Evolutionary conservation across 1,140 invertebrate genomes (phyloP).

Genomic region (Zaprionus nigranus): DNA sequence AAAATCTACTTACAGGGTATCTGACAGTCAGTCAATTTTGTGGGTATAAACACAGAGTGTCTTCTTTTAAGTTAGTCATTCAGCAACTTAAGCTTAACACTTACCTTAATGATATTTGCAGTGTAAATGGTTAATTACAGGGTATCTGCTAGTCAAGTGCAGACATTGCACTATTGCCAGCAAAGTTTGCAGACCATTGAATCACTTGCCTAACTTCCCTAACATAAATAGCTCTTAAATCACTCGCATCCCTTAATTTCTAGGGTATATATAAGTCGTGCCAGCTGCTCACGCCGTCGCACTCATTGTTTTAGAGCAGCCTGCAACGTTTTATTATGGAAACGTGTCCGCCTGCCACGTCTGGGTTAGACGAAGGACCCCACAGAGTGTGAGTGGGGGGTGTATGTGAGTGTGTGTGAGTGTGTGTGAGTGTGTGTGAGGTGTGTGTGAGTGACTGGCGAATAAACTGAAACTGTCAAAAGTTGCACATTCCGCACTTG

Average conservation of each 20-base stretch:
- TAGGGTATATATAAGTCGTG: slow-evolving; percentile 1
- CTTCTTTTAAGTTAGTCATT: too few relatives aligned
- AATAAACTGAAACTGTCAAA: slow-evolving; percentile 83
- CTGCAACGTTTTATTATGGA: slow-evolving; percentile 69
- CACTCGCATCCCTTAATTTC: neutral
- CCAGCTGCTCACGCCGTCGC: too few relatives aligned
- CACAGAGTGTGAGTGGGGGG: too few relatives aligned
- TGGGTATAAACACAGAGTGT: too few relatives aligned
- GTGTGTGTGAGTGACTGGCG: slow-evolving; percentile 47
- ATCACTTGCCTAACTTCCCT: neutral
- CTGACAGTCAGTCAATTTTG: too few relatives aligned
- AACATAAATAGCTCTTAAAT: neutral
- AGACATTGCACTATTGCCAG: neutral
- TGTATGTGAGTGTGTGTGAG: neutral
- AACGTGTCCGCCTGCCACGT: slow-evolving; percentile 73
- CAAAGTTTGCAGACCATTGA: fast-evolving
- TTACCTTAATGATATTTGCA: neutral
- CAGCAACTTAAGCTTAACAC: too few relatives aligned
- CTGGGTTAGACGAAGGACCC: slow-evolving; percentile 47
- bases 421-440: neutral
- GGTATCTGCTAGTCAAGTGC: neutral
- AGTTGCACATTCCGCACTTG: slow-evolving; percentile 83
- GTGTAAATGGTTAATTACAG: neutral
- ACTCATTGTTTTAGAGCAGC: slow-evolving; percentile 13
- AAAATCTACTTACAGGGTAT: neutral